Conservation (phyloP, 2,113 vertebrate genomes). For the Aphelocoma coerulescens region DNA sequence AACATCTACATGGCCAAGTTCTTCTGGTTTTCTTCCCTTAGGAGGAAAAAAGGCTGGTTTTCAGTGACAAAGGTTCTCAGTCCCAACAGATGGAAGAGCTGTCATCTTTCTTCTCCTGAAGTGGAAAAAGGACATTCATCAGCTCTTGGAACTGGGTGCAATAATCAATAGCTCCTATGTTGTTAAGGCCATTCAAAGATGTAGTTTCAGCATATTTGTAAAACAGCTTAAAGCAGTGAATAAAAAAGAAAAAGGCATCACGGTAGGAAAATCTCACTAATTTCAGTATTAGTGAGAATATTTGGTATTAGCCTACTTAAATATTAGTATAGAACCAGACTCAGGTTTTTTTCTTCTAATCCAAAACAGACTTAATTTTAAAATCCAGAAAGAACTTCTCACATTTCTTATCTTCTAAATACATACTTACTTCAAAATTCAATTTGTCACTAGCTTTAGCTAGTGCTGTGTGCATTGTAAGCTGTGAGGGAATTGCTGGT, state of each 20-base stretch:
- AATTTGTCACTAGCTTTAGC: slow-evolving; percentile 54
- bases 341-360: background rate
- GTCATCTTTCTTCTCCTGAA: background rate
- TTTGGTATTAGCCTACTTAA: background rate
- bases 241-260: background rate
- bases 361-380: background rate
- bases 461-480: background rate
- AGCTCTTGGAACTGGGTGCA: background rate
- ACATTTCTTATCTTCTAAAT: slow-evolving; percentile 24
- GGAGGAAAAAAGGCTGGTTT: background rate
- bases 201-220: background rate
- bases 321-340: background rate
- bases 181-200: background rate
- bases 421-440: slow-evolving; percentile 2
- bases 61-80: background rate
- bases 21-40: background rate
- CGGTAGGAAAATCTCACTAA: background rate
- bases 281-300: slow-evolving; percentile 14
- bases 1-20: background rate
- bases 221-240: background rate
- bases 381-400: background rate
- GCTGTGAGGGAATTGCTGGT: background rate
- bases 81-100: background rate
- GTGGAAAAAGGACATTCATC: background rate
- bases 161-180: background rate